Base-by-base conservation (phyloP, 2,888 invertebrate species). In the Thera britannica region DNA sequence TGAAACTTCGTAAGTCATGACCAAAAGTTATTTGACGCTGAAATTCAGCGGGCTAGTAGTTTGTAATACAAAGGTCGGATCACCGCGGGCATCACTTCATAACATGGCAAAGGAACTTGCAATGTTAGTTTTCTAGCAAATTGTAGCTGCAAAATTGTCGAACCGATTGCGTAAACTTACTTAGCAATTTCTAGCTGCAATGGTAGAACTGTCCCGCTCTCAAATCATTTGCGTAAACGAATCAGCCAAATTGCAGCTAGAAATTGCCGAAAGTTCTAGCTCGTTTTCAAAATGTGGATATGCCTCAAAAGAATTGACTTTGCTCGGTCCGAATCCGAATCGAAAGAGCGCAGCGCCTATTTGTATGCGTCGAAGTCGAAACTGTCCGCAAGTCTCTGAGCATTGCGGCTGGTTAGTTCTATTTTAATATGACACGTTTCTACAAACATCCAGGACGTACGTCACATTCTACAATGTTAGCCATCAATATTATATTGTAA, bases 351-450 rank as follows among this genome's bases (percentile, higher is more conserved):
- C 9, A 8, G 44, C 9, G 1, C 44, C 44, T 46, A 46, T 46
- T 46, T 9, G 34, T 52, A 52, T 54, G 38, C 58, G 48, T 63
- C 66, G 60, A 71, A 67, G 48, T 63, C 66, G 60, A 71, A 67
- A 65, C 63, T 65, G 67, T 70, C 67, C 76, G 60, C 75, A 81
- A 80, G 74, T 61, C 63, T 59, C 65, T 65, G 75, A 65, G 71
- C 70, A 72, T 83, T 83, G 80, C 76, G 82, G 75, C 67, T 79
- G 80, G 83, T 82, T 81, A 82, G 82, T 77, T 77, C 77, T 82
- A 80, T 82, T 79, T 78, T 72, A 75, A 74, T 70, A 69, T 69
- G 51, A 62, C 61, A 70, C 68, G 68, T 65, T 67, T 74, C 72
- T 70, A 65, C 76, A 76, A 69, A 67, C 73, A 61, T 77, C 58